Evolutionary conservation across 1,140 invertebrate genomes (phyloP).

Genomic region (Hyposmocoma kahamanoa): DNA sequence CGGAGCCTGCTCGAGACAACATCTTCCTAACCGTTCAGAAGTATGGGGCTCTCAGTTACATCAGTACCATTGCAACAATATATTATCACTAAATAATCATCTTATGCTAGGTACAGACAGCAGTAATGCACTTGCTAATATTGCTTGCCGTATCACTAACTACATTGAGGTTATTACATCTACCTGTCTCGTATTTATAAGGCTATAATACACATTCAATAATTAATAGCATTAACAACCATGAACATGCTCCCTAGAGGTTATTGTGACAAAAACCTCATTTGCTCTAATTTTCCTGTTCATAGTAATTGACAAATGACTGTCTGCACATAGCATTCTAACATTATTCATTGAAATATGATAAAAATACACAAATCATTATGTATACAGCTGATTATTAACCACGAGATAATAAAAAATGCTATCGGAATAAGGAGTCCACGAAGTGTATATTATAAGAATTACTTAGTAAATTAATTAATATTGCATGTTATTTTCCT

Average conservation of each 20-base stretch:
- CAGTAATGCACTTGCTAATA: constrained; percentile 1
- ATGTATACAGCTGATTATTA: constrained; percentile 3
- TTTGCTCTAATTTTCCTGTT: constrained; percentile 30
- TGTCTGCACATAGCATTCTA: constrained; percentile 44
- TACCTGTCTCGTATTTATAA: no score
- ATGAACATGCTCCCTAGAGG: constrained; percentile 19
- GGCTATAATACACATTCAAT: no score
- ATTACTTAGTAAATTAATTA: background rate
- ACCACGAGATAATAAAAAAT: constrained; percentile 2
- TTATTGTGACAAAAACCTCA: constrained; percentile 24
- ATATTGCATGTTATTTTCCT: constrained; percentile 1
- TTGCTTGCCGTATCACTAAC: background rate
- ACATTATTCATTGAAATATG: constrained; percentile 23
- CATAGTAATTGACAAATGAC: constrained; percentile 35
- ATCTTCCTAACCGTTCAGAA: constrained; percentile 53
- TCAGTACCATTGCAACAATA: constrained; percentile 23
- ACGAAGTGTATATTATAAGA: background rate
- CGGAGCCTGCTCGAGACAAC: constrained; percentile 36
- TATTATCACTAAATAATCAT: constrained; percentile 21
- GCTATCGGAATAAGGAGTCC: background rate
- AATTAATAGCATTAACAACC: no score
- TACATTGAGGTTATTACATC: background rate
- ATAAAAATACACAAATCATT: background rate
- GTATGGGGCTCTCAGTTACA: constrained; percentile 27
- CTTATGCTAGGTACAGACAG: constrained; percentile 39